Evolutionary conservation across 1,140 invertebrate genomes (phyloP), one percentile per base, ranked within the genome.

Genomic region (Drosophila ercepeae): DNA sequence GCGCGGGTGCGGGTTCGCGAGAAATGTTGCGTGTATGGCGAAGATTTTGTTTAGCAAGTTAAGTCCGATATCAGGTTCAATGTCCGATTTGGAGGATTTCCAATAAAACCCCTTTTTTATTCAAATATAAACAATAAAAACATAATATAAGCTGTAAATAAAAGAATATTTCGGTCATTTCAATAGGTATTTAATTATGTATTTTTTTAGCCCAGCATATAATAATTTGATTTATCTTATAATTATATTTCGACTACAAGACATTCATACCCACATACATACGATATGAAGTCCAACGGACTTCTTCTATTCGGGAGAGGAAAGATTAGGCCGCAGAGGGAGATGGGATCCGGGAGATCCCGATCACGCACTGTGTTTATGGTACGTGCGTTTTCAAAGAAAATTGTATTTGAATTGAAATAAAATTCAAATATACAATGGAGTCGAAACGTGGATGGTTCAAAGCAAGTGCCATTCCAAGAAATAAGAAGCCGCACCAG

Each of bases 401-500:
- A 88, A 88, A 88, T 88, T 72, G 83, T 88, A 88, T 88, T 88
- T 88, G 88, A 88, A 88, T 88, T 88, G 77, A 88, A 88, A 82
- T 88, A 74, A 88, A 82, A 82, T 82, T 88, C 77, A 88, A 88
- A 88, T 82, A 82, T 88, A 88, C 82, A 88, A 88, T 72, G 69
- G 61, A 81, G 61, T 73, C 51, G 70, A 60, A 64, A 75, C 67
- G 81, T 79, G 79, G 65, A 78, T 60, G 76, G 76, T 88, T 88
- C 82, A 88, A 88, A 88, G 82, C 78, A 88, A 82, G 82, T 88
- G 81, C 72, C 59, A 88, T 86, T 86, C 82, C 74, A 45, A 78
- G 82, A 86, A 86, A 86, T 86, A 69, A 86, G 83, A 82, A 82
- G 8, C n/a, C 77, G 71, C n/a, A 63, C 34, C 27, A 41, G 70